Conservation (phyloP, 2,113 vertebrate species). For the Morone chrysops region DNA sequence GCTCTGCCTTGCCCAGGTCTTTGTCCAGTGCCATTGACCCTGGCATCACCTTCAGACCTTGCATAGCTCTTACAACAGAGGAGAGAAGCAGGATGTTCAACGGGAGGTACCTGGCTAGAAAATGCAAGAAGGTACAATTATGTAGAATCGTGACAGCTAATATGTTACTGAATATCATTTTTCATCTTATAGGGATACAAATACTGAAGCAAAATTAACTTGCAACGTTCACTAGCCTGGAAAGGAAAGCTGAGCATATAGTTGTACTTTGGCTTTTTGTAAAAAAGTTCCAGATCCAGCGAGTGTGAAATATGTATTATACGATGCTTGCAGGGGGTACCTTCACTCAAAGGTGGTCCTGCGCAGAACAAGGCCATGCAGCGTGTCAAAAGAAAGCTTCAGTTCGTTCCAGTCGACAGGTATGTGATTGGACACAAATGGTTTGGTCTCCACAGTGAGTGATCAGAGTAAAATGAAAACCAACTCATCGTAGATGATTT, state of each 20-base stretch:
- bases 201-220: neutral
- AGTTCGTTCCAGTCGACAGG: constrained; percentile 70
- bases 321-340: constrained; percentile 47
- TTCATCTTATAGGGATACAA: neutral
- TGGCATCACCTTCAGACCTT: constrained; percentile 66
- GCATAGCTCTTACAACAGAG: constrained; percentile 64
- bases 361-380: constrained; percentile 14
- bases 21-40: constrained; percentile 74
- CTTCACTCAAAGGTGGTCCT: neutral
- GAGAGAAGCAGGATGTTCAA: constrained; percentile 65
- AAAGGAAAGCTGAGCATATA: neutral
- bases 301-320: neutral
- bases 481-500: neutral
- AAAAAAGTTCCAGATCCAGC: neutral
- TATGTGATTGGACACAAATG: constrained; percentile 15
- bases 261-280: too few relatives aligned
- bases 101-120: constrained; percentile 28
- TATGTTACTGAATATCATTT: neutral
- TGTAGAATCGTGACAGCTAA: neutral
- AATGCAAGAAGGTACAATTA: constrained; percentile 49
- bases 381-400: constrained; percentile 75
- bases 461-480: neutral
- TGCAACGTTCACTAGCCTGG: neutral
- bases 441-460: neutral
- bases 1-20: constrained; percentile 67